These are phyloP conservation scores for Argopecten irradians DNA, from an alignment of 1,140 invertebrate genomes.

Conservation along the genomic window DNA sequence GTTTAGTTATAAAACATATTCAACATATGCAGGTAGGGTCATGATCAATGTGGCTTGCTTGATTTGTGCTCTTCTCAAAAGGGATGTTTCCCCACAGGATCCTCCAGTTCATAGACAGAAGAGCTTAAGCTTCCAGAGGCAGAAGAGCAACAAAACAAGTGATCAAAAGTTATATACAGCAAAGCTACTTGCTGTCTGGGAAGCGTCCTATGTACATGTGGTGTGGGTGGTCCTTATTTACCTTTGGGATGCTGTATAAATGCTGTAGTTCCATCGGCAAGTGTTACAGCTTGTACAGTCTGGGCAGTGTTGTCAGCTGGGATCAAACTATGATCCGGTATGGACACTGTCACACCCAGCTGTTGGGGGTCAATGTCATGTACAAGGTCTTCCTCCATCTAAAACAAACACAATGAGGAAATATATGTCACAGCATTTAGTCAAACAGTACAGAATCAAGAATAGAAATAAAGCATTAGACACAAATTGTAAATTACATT, in stretches of 20 bases:
- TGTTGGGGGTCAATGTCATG: slow-evolving; percentile 29
- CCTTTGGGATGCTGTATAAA: slow-evolving; percentile 70
- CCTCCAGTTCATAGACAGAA: too few species aligned
- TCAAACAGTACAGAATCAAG: neutral
- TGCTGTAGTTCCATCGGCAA: slow-evolving; percentile 71
- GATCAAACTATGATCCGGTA: slow-evolving; percentile 48
- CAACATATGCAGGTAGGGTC: too few species aligned
- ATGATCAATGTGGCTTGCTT: too few species aligned
- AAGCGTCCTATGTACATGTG: too few species aligned
- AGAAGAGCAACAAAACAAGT: too few species aligned
- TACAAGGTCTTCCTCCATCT: slow-evolving; percentile 16
- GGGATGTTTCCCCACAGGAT: too few species aligned
- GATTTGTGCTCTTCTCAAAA: too few species aligned
- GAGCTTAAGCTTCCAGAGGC: too few species aligned
- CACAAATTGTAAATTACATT: neutral
- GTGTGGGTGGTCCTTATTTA: neutral
- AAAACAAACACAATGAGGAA: neutral
- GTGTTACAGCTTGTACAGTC: slow-evolving; percentile 66
- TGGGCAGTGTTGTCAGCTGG: slow-evolving; percentile 49
- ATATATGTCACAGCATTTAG: slow-evolving; percentile 1
- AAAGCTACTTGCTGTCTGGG: too few species aligned
- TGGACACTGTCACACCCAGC: slow-evolving; percentile 43
- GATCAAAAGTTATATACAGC: too few species aligned
- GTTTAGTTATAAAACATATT: too few species aligned
- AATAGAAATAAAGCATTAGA: neutral